Percentiles rank a stretch among this genome's conserved stretches.
These are phyloP conservation scores for Odontomachus brunneus DNA, from an alignment of 1,140 invertebrate species.

Conservation along the genomic window DNA sequence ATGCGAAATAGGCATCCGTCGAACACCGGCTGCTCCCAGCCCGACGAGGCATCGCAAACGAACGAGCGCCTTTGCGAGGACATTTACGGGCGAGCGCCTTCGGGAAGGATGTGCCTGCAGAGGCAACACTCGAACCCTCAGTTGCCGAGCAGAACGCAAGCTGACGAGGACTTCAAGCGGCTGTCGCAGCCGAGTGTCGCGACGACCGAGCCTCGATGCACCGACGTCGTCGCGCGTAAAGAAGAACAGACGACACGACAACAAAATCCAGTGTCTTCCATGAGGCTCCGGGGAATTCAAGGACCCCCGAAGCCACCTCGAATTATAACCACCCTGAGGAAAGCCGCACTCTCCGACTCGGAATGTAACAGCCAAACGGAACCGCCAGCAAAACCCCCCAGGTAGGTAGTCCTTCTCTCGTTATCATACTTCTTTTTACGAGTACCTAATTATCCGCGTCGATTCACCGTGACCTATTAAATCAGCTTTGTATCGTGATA, in stretches of 20 bases:
- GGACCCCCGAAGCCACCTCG: conserved; percentile 81
- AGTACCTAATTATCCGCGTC: conserved; percentile 7
- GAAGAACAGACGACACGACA: conserved; percentile 70
- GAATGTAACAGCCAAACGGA: conserved; percentile 70
- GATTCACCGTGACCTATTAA: background rate
- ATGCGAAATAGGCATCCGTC: conserved; percentile 56
- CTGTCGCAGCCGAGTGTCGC: conserved; percentile 50
- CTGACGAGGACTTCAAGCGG: conserved; percentile 50
- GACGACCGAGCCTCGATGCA: conserved; percentile 38
- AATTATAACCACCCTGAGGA: conserved; percentile 80
- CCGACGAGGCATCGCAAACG: conserved; percentile 51
- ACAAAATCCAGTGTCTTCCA: conserved; percentile 80
- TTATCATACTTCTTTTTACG: background rate
- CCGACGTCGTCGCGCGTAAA: conserved; percentile 14
- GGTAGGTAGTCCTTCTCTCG: conserved; percentile 60
- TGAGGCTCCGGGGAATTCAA: conserved; percentile 71
- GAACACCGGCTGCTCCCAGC: conserved; percentile 64
- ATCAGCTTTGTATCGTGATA: background rate
- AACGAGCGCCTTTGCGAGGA: conserved; percentile 53
- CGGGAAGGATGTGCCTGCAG: conserved; percentile 60
- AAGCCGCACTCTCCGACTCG: conserved; percentile 73
- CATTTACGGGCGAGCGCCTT: conserved; percentile 49
- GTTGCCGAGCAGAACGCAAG: conserved; percentile 69
- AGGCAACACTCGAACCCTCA: conserved; percentile 82
- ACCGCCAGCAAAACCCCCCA: conserved; percentile 78